A percentile compares a stretch with the other conserved stretches of the same genome.
These are phyloP conservation scores for Lamproptera curius DNA, from an alignment of 2,888 invertebrate species.

Conservation along the genomic window DNA sequence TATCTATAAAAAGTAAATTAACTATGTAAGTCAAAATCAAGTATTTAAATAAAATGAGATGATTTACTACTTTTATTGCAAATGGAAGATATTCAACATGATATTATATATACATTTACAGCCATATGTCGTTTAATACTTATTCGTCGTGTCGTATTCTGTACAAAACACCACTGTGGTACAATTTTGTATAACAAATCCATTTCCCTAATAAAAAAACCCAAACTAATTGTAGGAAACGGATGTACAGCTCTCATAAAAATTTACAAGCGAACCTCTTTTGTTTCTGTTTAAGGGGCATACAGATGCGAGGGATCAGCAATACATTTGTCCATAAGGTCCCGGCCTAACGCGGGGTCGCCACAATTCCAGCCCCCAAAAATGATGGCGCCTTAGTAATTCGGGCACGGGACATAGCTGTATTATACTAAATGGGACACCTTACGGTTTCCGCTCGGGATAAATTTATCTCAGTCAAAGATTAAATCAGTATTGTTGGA, in stretches of 20 bases:
- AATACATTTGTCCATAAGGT: constrained; percentile 6
- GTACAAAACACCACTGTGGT: too few species aligned
- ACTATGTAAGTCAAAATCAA: too few species aligned
- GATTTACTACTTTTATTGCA: too few species aligned
- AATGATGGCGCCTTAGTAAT: constrained; percentile 4
- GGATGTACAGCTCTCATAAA: background rate
- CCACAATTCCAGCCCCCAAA: background rate
- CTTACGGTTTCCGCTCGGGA: background rate
- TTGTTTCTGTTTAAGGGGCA: background rate
- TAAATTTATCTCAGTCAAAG: constrained; percentile 5
- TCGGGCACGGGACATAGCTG: constrained; percentile 1
- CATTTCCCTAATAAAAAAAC: too few species aligned
- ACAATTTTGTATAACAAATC: too few species aligned
- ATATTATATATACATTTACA: too few species aligned
- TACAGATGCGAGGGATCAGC: background rate
- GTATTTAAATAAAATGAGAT: too few species aligned
- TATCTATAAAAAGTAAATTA: too few species aligned
- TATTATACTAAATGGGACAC: constrained; percentile 1
- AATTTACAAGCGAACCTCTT: background rate
- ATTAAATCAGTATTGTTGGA: too few species aligned
- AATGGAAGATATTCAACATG: too few species aligned
- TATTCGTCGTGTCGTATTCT: too few species aligned
- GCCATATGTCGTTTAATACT: too few species aligned
- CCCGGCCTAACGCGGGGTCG: background rate
- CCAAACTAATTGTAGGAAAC: background rate